Evolutionary conservation across 2,113 vertebrate genomes (phyloP), one percentile per base, ranked within the genome.

Genomic region (Elgaria multicarinata): DNA sequence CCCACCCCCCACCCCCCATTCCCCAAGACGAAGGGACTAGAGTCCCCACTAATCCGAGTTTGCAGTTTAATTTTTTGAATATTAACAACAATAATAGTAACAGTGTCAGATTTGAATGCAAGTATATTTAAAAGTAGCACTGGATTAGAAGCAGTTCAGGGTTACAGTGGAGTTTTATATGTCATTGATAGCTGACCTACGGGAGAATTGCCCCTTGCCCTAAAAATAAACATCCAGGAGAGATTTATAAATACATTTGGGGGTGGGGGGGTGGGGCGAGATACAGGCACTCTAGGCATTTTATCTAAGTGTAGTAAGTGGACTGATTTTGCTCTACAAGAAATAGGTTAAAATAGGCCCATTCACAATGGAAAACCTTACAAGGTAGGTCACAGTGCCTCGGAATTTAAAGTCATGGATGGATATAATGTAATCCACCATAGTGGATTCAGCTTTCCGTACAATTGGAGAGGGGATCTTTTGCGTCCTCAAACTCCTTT

Each of bases 141-240:
- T 94, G 92, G 95, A 93, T 93, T 95, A 94, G 85, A 93, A 94
- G 87, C 24, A 31, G 93, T 94, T 91, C 36, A 93, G 93, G 90
- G 93, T 97, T 95, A 95, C 92, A 93, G 93, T 90, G 93, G 94
- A 93, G 93, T 96, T 96, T 92, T 95, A 94, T 74, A 76, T 95
- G 93, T 95, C 93, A 96, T 89, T 94, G 94, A 90, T 96, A 96
- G 89, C 94, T 95, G 90, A 90, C 94, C 94, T 96, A 83, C 88
- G 88, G 94, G 91, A 95, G 92, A 95, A 96, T 92, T 93, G 26
- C 88, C n/a, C 55, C 76, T 94, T 93, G 91, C 93, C 94, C 95
- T 94, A 94, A 87, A 95, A 91, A 93, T 95, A 96, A 95, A 94
- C 95, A 95, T 95, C 96, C 93, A 77, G 26, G 92, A 96, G 95